These are phyloP conservation scores for Chascanopsetta lugubris DNA, from an alignment of 2,113 vertebrate genomes.

Conservation along the genomic window DNA sequence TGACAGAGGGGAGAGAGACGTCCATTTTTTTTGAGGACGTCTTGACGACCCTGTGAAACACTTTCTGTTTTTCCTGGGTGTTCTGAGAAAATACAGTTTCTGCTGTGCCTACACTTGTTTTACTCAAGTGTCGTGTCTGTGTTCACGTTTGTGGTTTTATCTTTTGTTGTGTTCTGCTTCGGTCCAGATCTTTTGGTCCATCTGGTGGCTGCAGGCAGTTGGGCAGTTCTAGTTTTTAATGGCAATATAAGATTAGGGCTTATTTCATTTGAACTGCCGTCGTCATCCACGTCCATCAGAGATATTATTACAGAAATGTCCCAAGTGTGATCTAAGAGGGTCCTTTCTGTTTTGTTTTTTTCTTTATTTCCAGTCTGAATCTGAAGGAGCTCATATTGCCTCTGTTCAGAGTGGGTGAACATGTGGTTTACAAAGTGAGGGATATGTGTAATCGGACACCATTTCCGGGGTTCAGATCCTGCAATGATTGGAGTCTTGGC, in stretches of 20 bases:
- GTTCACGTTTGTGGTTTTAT: neutral
- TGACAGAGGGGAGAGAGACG: too few relatives aligned
- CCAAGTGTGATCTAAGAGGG: conserved; percentile 7
- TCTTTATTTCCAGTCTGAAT: conserved; percentile 15
- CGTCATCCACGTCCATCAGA: neutral
- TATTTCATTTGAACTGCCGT: conserved; percentile 28
- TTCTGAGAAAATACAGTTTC: too few relatives aligned
- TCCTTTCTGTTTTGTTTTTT: conserved; percentile 19
- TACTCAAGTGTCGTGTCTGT: too few relatives aligned
- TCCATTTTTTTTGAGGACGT: too few relatives aligned
- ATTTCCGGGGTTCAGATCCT: conserved; percentile 56
- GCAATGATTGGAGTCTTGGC: conserved; percentile 56
- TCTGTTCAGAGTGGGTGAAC: conserved; percentile 59
- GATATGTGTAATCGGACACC: conserved; percentile 75
- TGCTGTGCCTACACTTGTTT: neutral
- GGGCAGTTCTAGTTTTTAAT: conserved; percentile 49
- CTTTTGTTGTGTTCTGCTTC: conserved; percentile 12
- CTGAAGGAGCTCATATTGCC: conserved; percentile 55
- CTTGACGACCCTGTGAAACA: too few relatives aligned
- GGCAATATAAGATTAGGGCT: conserved; percentile 31
- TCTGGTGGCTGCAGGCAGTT: conserved; percentile 34
- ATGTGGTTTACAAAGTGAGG: conserved; percentile 62
- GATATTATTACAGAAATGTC: neutral
- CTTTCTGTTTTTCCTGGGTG: too few relatives aligned
- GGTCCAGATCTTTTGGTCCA: conserved; percentile 59